Evolutionary conservation across 2,113 vertebrate species (phyloP).

Genomic region (Malaclemys terrapin): DNA sequence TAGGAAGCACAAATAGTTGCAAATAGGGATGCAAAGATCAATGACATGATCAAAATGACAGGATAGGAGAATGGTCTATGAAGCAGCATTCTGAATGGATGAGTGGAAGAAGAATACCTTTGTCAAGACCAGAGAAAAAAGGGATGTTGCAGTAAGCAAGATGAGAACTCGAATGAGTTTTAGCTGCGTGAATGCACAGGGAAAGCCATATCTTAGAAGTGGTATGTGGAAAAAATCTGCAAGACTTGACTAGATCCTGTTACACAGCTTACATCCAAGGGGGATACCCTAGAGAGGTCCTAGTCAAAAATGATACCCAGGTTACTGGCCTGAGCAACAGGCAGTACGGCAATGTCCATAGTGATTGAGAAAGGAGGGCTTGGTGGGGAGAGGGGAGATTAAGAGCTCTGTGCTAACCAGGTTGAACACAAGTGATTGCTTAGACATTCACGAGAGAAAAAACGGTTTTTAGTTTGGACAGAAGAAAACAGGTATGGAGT

Average conservation of each 20-base stretch:
- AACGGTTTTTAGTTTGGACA: too few relatives aligned
- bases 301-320: too few relatives aligned
- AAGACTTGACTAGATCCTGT: neutral
- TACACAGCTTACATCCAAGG: too few relatives aligned
- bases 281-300: too few relatives aligned
- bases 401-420: too few relatives aligned
- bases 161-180: neutral
- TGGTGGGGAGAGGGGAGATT: rapidly evolving
- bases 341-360: too few relatives aligned
- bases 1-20: neutral
- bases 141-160: neutral
- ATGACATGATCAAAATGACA: neutral
- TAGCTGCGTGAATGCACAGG: neutral
- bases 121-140: neutral
- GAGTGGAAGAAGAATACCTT: neutral
- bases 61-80: neutral
- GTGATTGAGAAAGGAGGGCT: too few relatives aligned
- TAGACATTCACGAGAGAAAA: too few relatives aligned
- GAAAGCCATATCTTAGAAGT: neutral
- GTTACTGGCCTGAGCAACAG: too few relatives aligned
- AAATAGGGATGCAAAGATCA: neutral
- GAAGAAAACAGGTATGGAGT: too few relatives aligned
- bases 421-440: too few relatives aligned
- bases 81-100: neutral
- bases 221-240: too few relatives aligned